Evolutionary conservation across 2,888 invertebrate species (phyloP), one percentile per base, ranked within the genome.

Genomic region (Dolichomitus sp.): DNA sequence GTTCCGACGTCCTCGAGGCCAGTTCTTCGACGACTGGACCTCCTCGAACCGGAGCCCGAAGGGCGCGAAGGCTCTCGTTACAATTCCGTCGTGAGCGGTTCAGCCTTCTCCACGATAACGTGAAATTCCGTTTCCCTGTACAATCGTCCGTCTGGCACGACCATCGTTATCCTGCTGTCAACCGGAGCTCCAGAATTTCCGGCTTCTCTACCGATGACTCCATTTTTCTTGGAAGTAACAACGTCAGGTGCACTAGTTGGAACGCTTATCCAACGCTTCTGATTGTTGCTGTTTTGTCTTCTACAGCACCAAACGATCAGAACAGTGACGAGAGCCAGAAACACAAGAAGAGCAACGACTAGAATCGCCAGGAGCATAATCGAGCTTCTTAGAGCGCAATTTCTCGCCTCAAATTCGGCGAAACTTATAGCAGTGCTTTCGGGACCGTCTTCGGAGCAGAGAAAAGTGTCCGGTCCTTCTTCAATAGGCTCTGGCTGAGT

Each of bases 91-190:
- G 97, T 97, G 80, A 97, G 94, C 65, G 97, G 96, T 93, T 97
- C 97, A 59, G 97, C 97, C 93, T 97, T 96, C 94, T 98, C 98
- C 86, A 97, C 96, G 91, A 98, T 97, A 90, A 98, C 97, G 93
- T 97, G 97, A 89, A 98, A 96, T 94, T 98, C 97, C 11, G 98
- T 98, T 94, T 98, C 97, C 90, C 96, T 95, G 91, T 98, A 98
- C 17, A 97, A 96, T 90, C 97, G 95, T 1, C 97, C 96, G 88
- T 97, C 97, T 0, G 98, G 97, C 90, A 97, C 95, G 70, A 98
- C 97, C 93, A 97, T 93, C 42, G 92, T 92, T 86, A 92, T 92
- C 85, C 91, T 87, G 59, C 93, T 93, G 88, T 93, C 93, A 17
- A 93, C 92, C 19, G 93, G 92, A 0, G 85, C 86, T 4, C 85